These are phyloP conservation scores for Temnothorax ravouxi DNA, from an alignment of 2,888 invertebrate species.

Conservation along the genomic window DNA sequence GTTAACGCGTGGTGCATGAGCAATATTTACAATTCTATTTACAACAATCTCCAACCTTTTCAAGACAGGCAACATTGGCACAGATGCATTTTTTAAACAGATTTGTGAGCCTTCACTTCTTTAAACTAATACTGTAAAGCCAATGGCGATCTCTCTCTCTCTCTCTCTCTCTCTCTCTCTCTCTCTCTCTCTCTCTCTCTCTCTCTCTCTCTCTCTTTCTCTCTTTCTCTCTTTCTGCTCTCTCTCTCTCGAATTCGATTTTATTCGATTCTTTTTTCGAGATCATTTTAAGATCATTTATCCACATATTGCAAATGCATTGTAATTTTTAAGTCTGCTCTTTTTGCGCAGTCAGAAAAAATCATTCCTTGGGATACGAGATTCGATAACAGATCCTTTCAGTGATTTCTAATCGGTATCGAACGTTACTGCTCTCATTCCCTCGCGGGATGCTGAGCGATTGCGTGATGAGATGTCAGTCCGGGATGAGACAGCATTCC, in stretches of 20 bases:
- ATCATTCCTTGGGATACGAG: background rate
- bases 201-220: background rate
- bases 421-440: constrained; percentile 73
- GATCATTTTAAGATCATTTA: background rate
- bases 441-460: constrained; percentile 81
- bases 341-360: background rate
- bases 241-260: background rate
- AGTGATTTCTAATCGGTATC: constrained; percentile 1
- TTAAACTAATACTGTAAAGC: constrained; percentile 50
- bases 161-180: background rate
- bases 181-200: too few species aligned
- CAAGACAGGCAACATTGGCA: constrained; percentile 61
- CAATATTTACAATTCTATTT: constrained; percentile 73
- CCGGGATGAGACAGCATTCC: constrained; percentile 83
- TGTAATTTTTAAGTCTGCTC: constrained; percentile 7
- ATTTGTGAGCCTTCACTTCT: background rate
- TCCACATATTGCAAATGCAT: background rate
- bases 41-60: constrained; percentile 54
- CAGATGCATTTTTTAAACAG: constrained; percentile 32
- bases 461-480: constrained; percentile 78
- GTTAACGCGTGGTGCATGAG: constrained; percentile 11
- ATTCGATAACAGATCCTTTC: constrained; percentile 24
- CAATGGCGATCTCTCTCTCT: background rate
- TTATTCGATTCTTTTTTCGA: background rate
- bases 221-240: background rate